Conservation (phyloP, 2,888 invertebrate species). For the Byasa hedistus region DNA sequence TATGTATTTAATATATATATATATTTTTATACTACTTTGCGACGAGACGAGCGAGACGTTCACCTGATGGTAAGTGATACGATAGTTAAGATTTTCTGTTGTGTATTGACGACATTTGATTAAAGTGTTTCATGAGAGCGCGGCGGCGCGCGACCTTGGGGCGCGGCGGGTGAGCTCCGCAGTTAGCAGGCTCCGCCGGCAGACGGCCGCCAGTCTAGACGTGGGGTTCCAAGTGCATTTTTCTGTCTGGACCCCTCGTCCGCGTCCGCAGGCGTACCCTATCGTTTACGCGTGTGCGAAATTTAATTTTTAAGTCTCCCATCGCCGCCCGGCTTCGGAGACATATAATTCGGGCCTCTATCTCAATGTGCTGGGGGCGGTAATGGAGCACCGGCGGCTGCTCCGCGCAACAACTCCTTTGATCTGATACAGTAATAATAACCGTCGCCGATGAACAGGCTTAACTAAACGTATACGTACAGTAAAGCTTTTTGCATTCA, state of each 20-base stretch:
- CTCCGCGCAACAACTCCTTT: conserved; percentile 16
- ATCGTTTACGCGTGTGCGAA: conserved; percentile 63
- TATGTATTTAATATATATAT: too few species aligned
- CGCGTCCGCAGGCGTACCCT: conserved; percentile 51
- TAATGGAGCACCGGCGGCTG: conserved; percentile 27
- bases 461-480: not conserved
- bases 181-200: conserved; percentile 44
- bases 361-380: conserved; percentile 30
- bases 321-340: conserved; percentile 32
- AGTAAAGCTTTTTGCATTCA: not conserved
- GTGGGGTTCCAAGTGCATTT: conserved; percentile 76
- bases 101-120: not conserved
- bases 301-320: conserved; percentile 61
- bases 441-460: conserved; percentile 2
- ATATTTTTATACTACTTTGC: too few species aligned
- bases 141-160: not conserved
- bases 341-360: conserved; percentile 28
- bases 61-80: too few species aligned
- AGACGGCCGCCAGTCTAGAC: conserved; percentile 74
- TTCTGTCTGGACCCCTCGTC: conserved; percentile 73
- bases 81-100: too few species aligned
- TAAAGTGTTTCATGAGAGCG: not conserved
- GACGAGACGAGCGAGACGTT: too few species aligned
- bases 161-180: conserved; percentile 45
- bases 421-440: conserved; percentile 11